Evolutionary conservation across 2,797 vertebrate species (phyloP).

Genomic region (Lagocephalus sceleratus): DNA sequence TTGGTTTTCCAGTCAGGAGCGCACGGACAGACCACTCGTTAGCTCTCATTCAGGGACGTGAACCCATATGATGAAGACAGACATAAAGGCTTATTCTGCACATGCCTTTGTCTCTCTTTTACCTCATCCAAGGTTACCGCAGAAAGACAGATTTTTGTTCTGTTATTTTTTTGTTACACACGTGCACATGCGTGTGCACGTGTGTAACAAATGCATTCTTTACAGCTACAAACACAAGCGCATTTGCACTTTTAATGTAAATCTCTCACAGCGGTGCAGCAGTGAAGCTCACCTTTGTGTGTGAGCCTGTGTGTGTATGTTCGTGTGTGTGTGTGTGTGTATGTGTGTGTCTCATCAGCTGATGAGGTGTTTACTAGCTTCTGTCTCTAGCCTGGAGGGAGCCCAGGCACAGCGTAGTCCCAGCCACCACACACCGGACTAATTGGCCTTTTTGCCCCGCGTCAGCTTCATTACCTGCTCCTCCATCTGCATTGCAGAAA

Average conservation of each 20-base stretch:
- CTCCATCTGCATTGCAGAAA: conserved; percentile 78
- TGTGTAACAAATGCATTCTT: conserved; percentile 16
- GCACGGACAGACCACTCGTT: conserved; percentile 13
- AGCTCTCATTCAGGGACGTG: not conserved
- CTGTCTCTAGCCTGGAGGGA: conserved; percentile 82
- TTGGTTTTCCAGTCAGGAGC: not conserved
- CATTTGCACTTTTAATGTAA: conserved; percentile 9
- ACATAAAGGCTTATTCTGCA: conserved; percentile 28
- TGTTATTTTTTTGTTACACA: too few relatives aligned
- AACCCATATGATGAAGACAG: conserved; percentile 4
- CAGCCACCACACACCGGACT: conserved; percentile 68
- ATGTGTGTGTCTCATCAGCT: conserved; percentile 75
- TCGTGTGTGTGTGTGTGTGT: conserved; percentile 37
- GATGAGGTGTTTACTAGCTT: conserved; percentile 81
- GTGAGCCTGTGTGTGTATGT: conserved; percentile 9
- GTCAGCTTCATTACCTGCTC: conserved; percentile 76
- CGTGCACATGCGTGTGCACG: not conserved
- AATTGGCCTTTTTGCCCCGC: conserved; percentile 76
- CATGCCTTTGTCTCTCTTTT: too few relatives aligned
- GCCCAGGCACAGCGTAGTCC: conserved; percentile 68
- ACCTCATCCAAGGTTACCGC: not conserved
- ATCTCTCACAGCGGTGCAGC: conserved; percentile 30
- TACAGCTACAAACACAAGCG: conserved; percentile 1
- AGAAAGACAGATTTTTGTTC: too few relatives aligned
- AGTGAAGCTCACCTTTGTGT: conserved; percentile 35